Evolutionary conservation across 2,797 vertebrate species (phyloP), one percentile per base, ranked within the genome.

Genomic region (Rhinophrynus dorsalis): DNA sequence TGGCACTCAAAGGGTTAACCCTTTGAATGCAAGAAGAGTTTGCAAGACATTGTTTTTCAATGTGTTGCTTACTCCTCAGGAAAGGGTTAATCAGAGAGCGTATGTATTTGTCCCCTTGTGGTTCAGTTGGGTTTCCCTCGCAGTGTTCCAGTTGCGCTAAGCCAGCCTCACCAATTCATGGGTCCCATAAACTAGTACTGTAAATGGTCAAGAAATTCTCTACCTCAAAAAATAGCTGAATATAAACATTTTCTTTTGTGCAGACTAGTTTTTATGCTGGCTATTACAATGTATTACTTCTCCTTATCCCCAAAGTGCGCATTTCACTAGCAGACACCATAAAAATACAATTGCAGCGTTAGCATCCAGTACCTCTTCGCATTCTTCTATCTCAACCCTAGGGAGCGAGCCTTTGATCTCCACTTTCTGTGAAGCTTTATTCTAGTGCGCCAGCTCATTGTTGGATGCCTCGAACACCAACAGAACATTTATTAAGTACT

Each of bases 391-490:
- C 68, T 37, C n/a, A 18, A 42, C 68, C 52, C 60, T 50, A 5
- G 52, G 61, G 68, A 72, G 13, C 51, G 38, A 65, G 65, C 51
- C 61, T 65, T 72, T 72, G 68, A 72, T 72, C 68, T 72, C 24
- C 54, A 65, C 17, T 72, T 72, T 72, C 61, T 24, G 52, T 65
- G 18, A 24, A 58, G 58, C 18, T 64, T 40, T 70, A 44, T 62
- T 55, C 54, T 27, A 18, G n/a, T 8, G 33, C 51, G 68, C 68
- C 61, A 72, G 61, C 35, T 65, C 68, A 65, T 72, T 58, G 68
- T 27, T 72, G 68, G 68, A 72, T 65, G 54, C 54, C 61, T 58
- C 30, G 24, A 29, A 40, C 26, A 57, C 42, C 55, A 65, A 65
- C 40, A 65, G 52, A 71, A 58, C 68, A 72, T 72, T 72, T 65